Conservation (phyloP, 2,797 vertebrate genomes). For the Liparis tanakae region DNA sequence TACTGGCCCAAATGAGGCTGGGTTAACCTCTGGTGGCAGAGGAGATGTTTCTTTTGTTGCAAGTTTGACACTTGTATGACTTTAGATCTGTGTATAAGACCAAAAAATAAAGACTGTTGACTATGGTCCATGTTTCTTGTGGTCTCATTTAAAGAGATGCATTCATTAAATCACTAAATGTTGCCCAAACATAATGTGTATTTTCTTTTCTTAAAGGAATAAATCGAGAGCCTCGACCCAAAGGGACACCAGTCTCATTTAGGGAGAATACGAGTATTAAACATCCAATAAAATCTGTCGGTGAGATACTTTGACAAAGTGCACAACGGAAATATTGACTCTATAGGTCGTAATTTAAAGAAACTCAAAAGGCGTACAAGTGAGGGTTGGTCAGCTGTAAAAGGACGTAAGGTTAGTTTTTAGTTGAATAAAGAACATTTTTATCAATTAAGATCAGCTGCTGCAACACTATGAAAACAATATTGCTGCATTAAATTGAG, state of each 20-base stretch:
- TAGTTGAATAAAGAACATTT: not conserved
- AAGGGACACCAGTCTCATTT: not conserved
- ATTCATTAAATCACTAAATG: not conserved
- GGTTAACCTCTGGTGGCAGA: constrained; percentile 70
- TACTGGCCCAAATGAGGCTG: constrained; percentile 62
- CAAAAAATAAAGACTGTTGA: constrained; percentile 73
- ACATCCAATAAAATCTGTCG: not conserved
- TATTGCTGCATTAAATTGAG: not conserved
- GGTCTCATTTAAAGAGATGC: constrained; percentile 4
- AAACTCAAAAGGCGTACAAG: not conserved
- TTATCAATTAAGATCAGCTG: not conserved
- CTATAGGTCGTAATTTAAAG: not conserved
- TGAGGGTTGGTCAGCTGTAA: not conserved
- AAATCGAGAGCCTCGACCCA: not conserved
- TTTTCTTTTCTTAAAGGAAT: not conserved
- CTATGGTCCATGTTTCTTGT: constrained; percentile 33
- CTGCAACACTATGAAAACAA: not conserved
- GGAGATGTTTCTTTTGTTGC: constrained; percentile 70
- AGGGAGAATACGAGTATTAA: not conserved
- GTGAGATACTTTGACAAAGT: not conserved
- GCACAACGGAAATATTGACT: not conserved
- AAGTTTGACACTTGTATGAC: constrained; percentile 81
- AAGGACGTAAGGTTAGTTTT: too few relatives aligned
- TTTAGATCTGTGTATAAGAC: constrained; percentile 75
- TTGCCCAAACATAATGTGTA: not conserved